Base-by-base conservation (phyloP, 2,797 vertebrate species). In the Crypturellus tataupa region DNA sequence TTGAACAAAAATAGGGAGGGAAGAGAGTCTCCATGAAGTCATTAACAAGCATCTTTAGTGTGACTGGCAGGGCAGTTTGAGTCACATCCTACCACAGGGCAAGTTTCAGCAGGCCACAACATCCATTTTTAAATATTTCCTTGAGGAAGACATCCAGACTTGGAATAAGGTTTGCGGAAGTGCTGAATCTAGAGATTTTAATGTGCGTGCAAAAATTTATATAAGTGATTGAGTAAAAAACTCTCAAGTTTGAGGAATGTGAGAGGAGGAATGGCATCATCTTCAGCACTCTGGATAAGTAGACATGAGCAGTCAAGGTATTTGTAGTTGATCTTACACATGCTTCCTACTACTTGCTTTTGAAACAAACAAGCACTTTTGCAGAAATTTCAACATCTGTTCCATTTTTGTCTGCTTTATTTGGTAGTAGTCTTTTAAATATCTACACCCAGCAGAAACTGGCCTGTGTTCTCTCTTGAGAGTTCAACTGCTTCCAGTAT, bases 151-250 rank as follows among this genome's bases (percentile, higher is more conserved):
- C 12, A 44, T 10, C 29, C 3, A 47, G 37, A 87, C 10, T 1
- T 79, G 24, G 29, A 76, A 78, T 7, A 35, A 83, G 82, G 51
- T 5, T 4, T 58, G 75, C 11, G 69, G 20, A 89, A 78, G 80
- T 42, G 75, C 6, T 59, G 23, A 89, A 35, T 17, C 27, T 62
- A 42, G 25, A 87, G 44, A 69, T 17, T 79, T 88, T 11, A 49
- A 85, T 6, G 16, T 67, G 55, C 10, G 23, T 91, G 59, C 31
- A 31, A 44, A 12, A 5, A 6, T 18, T 78, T 85, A 77, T 6
- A 1, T 8, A 47, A 1, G 0, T 16, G 65, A 31, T 4, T n/a
- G 9, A 25, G 49, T 2, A 72, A 85, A 81, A 1, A 64, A 2
- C 40, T 11, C 47, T 51, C 15, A 44, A 27, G 18, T 39, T 47